Evolutionary conservation across 2,888 invertebrate genomes (phyloP).

Genomic region (Cantharis lateralis): DNA sequence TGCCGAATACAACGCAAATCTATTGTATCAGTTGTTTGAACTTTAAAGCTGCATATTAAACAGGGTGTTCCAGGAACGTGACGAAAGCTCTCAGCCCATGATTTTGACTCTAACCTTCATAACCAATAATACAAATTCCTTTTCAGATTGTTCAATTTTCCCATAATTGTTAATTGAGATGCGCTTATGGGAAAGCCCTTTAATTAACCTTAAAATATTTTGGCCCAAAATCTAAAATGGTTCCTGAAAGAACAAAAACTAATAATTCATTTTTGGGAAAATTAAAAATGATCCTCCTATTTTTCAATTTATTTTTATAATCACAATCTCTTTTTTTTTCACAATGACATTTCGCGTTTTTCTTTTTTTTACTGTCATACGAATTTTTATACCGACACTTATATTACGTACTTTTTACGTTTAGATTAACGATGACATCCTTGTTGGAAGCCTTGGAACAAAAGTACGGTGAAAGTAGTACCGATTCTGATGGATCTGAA

Average conservation of each 20-base stretch:
- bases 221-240: too few relatives aligned
- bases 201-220: too few relatives aligned
- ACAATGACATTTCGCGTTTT: neutral
- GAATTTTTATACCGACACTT: neutral
- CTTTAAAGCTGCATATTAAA: neutral
- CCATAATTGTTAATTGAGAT: too few relatives aligned
- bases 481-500: slow-evolving; percentile 63
- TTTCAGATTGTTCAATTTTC: neutral
- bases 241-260: too few relatives aligned
- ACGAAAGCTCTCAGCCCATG: neutral
- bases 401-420: slow-evolving; percentile 9
- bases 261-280: too few relatives aligned
- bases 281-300: too few relatives aligned
- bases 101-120: neutral
- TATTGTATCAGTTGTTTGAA: neutral
- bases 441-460: slow-evolving; percentile 87
- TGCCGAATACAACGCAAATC: neutral
- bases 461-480: slow-evolving; percentile 71
- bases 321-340: neutral
- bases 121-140: neutral
- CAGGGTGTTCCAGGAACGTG: neutral
- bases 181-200: too few relatives aligned
- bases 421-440: slow-evolving; percentile 73
- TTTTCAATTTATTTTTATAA: neutral
- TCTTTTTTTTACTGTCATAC: neutral